Evolutionary conservation across 2,888 invertebrate species (phyloP).

Genomic region (Diadegma fenestrale): DNA sequence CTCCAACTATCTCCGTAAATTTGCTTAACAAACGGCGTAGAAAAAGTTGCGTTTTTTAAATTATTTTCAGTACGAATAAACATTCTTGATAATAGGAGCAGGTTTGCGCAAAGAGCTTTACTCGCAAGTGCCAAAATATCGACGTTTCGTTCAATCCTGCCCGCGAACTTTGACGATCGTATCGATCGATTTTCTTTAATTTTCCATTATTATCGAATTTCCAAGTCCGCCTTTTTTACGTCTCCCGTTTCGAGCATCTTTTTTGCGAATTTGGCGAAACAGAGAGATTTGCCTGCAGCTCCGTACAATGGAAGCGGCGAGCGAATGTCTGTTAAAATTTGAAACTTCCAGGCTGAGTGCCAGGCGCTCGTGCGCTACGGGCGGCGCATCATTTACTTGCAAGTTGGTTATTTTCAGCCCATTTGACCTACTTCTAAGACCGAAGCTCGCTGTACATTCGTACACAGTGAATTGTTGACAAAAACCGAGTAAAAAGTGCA

Average conservation of each 20-base stretch:
- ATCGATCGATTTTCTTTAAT: too few species aligned
- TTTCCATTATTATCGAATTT: too few species aligned
- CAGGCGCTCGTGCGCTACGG: constrained; percentile 58
- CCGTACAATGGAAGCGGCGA: constrained; percentile 31
- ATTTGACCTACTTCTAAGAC: constrained; percentile 65
- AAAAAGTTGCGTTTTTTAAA: too few species aligned
- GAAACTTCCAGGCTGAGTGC: constrained; percentile 64
- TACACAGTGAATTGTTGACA: constrained; percentile 25
- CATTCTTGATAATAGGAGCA: too few species aligned
- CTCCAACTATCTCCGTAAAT: too few species aligned
- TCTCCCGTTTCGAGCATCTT: too few species aligned
- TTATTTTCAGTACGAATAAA: neutral
- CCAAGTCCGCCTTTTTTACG: too few species aligned
- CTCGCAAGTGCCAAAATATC: neutral
- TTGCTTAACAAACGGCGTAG: too few species aligned
- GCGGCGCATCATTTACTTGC: constrained; percentile 65
- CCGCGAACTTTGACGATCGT: too few species aligned
- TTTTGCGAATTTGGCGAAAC: too few species aligned
- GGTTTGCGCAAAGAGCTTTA: neutral
- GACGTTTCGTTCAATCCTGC: too few species aligned
- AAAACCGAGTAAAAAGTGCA: neutral
- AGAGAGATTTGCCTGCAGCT: neutral
- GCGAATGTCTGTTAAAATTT: constrained; percentile 60
- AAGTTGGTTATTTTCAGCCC: constrained; percentile 65
- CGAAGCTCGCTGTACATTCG: constrained; percentile 26